These are phyloP conservation scores for Ciconia stormi DNA, from an alignment of 2,113 vertebrate genomes.

Conservation along the genomic window DNA sequence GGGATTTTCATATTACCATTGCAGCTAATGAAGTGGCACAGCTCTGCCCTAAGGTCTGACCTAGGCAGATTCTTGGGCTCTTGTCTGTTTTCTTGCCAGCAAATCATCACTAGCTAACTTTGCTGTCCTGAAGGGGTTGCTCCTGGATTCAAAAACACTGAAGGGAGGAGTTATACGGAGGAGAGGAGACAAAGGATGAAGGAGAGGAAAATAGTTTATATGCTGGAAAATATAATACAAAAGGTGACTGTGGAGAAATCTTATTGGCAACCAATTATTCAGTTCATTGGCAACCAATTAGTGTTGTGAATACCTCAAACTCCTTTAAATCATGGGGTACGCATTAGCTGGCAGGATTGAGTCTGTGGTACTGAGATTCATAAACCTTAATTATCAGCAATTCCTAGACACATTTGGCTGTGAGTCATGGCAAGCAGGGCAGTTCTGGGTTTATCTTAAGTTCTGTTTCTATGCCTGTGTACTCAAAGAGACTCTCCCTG, in stretches of 20 bases:
- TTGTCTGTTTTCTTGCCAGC: neutral
- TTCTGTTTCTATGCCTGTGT: neutral
- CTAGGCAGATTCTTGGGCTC: neutral
- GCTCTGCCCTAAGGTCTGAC: constrained; percentile 2
- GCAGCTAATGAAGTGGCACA: constrained; percentile 5
- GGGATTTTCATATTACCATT: neutral
- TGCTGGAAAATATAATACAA: neutral
- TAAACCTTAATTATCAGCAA: neutral
- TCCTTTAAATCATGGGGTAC: neutral
- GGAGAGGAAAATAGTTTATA: neutral
- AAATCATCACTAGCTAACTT: neutral
- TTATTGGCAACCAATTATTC: constrained; percentile 2
- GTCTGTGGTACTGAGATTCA: neutral
- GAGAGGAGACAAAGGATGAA: neutral
- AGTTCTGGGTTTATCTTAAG: neutral
- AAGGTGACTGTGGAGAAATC: neutral
- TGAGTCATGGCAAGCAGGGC: neutral
- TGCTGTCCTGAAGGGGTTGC: neutral
- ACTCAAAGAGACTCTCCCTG: neutral
- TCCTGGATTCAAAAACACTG: neutral
- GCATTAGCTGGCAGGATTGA: neutral
- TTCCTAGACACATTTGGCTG: neutral
- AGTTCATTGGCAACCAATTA: neutral
- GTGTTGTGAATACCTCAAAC: neutral
- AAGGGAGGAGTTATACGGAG: neutral